Evolutionary conservation across 2,797 vertebrate species (phyloP), one percentile per base, ranked within the genome.

Genomic region (Pipistrellus pygmaeus): DNA sequence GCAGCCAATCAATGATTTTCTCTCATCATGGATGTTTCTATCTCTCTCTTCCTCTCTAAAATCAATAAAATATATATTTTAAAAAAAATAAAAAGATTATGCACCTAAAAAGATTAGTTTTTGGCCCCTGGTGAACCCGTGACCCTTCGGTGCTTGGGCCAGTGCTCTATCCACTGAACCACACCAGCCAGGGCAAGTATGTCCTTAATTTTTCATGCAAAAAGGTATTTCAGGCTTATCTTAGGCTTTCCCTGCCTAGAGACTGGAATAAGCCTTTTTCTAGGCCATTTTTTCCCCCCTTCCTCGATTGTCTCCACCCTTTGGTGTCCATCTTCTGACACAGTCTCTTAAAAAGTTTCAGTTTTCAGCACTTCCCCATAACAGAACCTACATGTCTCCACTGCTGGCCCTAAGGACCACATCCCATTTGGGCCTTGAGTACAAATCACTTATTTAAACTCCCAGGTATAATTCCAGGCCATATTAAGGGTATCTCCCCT

Each of bases 371-470:
- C 18, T 55, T 87, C n/a, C 88, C 7, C 6, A 41, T 30, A 41
- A 69, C 15, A 76, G 84, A 55, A 87, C 32, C 14, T 68, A 15
- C 88, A 44, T 72, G 46, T 72, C 53, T 8, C 57, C 75, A 81
- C 73, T 85, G 2, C 23, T 72, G 21, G 25, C 15, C 66, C 6
- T 60, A 62, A 69, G 18, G 21, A 85, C 60, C 27, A 21, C 15
- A n/a, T 60, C 53, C 75, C 23, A 51, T 21, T 93, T 72, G 51
- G 6, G 9, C 9, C 32, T 14, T 85, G 10, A 60, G 18, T 44
- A n/a, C 51, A 85, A 8, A 85, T 68, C 48, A 55, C 86, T 89
- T 75, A 21, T 80, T 78, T 89, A 48, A 84, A 81, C 30, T 89
- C 30, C 30, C 32, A 30, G 0, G 1, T 92, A 48, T 64, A 90